Evolutionary conservation across 2,113 vertebrate genomes (phyloP), one percentile per base, ranked within the genome.

Genomic region (Hoplias malabaricus): DNA sequence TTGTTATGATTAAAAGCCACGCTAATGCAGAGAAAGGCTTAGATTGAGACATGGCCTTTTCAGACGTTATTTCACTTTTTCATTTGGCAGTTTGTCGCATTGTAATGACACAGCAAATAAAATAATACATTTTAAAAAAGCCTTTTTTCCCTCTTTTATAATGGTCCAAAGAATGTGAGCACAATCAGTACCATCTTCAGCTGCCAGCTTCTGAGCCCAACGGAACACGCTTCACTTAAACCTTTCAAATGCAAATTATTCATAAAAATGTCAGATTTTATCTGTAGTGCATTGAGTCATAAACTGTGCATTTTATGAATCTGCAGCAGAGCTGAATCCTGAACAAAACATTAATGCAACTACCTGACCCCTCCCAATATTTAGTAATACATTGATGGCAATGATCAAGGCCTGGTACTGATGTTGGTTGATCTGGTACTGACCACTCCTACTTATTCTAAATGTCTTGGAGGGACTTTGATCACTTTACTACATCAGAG

Each of bases 1-100:
- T 43, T 67, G 50, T 82, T 81, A 70, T 81, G 54, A 81, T 69
- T 42, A 81, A 75, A 67, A 46, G 53, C 69, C 46, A 73, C 2
- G n/a, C 27, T 73, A 33, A 29, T 81, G n/a, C 11, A 16, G 11
- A 43, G 75, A 62, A 78, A 42, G 14, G 36, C 25, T 25, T 31
- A 19, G 2, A 67, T 67, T 69, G 69, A 43, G 29, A 27, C 21
- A 25, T 21, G 27, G 31, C 11, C 25, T 27, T 13, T 25, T 33
- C 4, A 29, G 8, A 13, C 61, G 9, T 4, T 29, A 4, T 54
- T 72, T 12, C 12, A 25, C 40, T 25, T 57, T 36, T 57, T n/a
- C n/a, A n/a, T n/a, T 63, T 36, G 33, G 31, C 59, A 63, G 29
- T 63, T 14, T 11, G 6, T 2, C 7, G 12, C 11, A 31, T 21